Base-by-base conservation (phyloP, 2,888 invertebrate species). In the Oscheius sp. region DNA sequence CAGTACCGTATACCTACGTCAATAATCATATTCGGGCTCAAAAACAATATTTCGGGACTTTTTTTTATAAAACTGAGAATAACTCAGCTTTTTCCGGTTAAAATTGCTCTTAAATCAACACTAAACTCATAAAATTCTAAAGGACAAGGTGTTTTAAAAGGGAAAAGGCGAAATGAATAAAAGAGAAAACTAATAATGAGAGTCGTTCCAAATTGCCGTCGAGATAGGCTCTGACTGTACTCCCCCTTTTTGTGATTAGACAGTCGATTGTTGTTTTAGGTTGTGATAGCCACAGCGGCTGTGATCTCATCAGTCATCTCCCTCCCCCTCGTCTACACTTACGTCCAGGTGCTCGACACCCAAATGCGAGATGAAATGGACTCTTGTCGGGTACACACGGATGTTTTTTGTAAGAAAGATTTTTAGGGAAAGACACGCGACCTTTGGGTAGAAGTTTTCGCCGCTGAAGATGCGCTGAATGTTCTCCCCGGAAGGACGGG, bases 271-370 rank as follows among this genome's bases (percentile, higher is more conserved):
- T n/a, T 13, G 21, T 69, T 71, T 27, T 46, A 72, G 72, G 81
- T 87, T 53, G 84, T 83, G 29, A 76, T 88, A 29, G 81, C 86
- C 27, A 87, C 86, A 5, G 79, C 82, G 13, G 86, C 88, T 7
- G 86, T 88, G 21, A 76, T 87, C 61, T 79, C 82, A 3, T 81
- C 87, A 21, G 81, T 88, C 55, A 74, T 88, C 41, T 82, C 87
- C 2, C 76, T 88, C 59, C 88, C 88, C 43, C 75, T 88, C 73
- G 80, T 88, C 18, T 87, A 87, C 79, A 85, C 74, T 73, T 86
- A 88, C 72, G 84, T 87, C 12, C 86, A 86, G 73, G 77, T 75
- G 43, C 82, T 88, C 58, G 87, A 88, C 73, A 78, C 79, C 63
- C 88, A 88, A 46, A 76, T 88, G 72, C 73, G 80, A 12, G 75